Percentiles rank a stretch among this genome's conserved stretches.
Conservation (phyloP, 2,888 invertebrate genomes). For the Bugulina stolonifera region DNA sequence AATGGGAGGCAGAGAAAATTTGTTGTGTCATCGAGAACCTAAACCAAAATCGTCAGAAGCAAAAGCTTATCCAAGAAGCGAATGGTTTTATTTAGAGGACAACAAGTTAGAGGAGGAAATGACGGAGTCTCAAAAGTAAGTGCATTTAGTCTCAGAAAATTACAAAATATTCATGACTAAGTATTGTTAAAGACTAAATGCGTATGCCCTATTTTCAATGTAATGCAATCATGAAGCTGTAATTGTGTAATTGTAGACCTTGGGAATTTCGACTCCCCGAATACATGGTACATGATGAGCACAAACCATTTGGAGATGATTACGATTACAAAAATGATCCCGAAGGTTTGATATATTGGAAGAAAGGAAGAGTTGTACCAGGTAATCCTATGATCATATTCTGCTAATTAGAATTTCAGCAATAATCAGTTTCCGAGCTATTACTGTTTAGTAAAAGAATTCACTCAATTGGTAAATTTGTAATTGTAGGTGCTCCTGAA, state of each 20-base stretch:
- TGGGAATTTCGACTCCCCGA: conserved; percentile 44
- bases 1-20: conserved; percentile 47
- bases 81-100: conserved; percentile 50
- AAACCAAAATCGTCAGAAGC: conserved; percentile 32
- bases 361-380: conserved; percentile 18
- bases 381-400: not conserved
- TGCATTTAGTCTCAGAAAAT: no score
- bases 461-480: no score
- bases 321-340: conserved; percentile 25
- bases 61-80: conserved; percentile 40
- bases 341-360: conserved; percentile 29
- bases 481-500: conserved; percentile 16
- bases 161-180: no score
- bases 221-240: no score
- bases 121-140: not conserved
- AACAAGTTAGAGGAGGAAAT: conserved; percentile 39
- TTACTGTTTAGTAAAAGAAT: no score
- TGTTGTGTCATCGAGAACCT: conserved; percentile 39
- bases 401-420: no score
- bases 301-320: conserved; percentile 58
- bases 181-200: no score
- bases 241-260: conserved; percentile 35
- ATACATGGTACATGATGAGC: conserved; percentile 45
- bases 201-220: no score
- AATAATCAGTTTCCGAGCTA: no score